Evolutionary conservation across 2,888 invertebrate genomes (phyloP).

Genomic region (Petrolisthes cinctipes): DNA sequence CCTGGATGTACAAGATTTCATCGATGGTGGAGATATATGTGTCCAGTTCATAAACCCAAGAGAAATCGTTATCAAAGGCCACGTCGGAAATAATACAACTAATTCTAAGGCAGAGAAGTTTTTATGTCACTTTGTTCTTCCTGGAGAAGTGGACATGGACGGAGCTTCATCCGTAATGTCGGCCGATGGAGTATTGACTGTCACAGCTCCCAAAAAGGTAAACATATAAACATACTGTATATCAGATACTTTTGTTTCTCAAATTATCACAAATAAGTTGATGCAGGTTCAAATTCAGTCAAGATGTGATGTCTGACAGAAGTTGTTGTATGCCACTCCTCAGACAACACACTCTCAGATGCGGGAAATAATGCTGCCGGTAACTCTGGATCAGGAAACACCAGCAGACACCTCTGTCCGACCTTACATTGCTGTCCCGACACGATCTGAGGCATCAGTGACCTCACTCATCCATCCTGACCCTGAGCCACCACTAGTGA

Average conservation of each 20-base stretch:
- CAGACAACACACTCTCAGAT: background rate
- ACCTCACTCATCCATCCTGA: too few relatives aligned
- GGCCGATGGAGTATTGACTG: conserved; percentile 48
- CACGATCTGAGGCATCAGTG: background rate
- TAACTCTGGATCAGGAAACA: background rate
- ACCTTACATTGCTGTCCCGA: background rate
- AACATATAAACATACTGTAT: background rate
- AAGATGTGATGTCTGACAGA: background rate
- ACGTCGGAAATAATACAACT: conserved; percentile 31
- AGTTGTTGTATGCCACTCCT: background rate
- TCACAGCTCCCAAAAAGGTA: conserved; percentile 42
- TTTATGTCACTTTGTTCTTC: conserved; percentile 26
- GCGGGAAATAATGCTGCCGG: background rate
- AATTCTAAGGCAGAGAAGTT: conserved; percentile 31
- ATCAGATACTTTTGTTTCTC: background rate
- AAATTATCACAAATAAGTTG: background rate
- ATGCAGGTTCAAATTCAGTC: background rate
- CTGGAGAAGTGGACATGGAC: conserved; percentile 30
- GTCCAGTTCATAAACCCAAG: conserved; percentile 29
- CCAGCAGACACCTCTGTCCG: background rate
- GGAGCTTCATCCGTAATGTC: conserved; percentile 43
- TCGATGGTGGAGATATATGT: conserved; percentile 43
- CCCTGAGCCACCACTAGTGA: too few relatives aligned
- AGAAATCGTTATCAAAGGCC: conserved; percentile 41
- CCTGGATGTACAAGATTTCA: conserved; percentile 49